Conservation (phyloP, 2,113 vertebrate genomes). For the Neotragus pygmaeus region DNA sequence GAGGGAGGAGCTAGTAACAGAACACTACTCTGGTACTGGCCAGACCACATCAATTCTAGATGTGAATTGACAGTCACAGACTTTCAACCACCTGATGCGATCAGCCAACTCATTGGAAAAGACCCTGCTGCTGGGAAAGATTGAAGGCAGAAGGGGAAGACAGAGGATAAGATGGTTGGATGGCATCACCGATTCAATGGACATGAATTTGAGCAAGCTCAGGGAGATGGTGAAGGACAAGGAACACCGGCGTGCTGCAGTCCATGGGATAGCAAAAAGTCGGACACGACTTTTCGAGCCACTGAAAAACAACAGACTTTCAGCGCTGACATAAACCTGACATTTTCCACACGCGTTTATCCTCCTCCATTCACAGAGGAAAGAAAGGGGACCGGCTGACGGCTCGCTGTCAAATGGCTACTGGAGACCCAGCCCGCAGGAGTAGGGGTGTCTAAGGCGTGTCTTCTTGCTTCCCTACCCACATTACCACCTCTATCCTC, state of each 20-base stretch:
- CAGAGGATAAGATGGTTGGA: neutral
- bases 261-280: neutral
- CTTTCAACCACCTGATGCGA: neutral
- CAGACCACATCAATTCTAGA: no score
- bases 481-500: accelerated
- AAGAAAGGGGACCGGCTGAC: neutral
- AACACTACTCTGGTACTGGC: neutral
- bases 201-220: neutral
- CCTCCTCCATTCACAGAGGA: neutral
- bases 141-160: neutral
- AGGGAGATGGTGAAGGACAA: neutral
- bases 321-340: neutral
- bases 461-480: neutral
- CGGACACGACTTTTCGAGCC: neutral
- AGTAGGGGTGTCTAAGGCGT: neutral
- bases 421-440: neutral
- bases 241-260: neutral
- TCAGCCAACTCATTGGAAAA: neutral
- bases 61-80: neutral
- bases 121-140: neutral
- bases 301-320: neutral
- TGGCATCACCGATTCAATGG: neutral
- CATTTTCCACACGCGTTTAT: neutral
- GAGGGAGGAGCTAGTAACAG: neutral
- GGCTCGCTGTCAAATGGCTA: neutral